Evolutionary conservation across 2,797 vertebrate species (phyloP).

Genomic region (Acanthopagrus latus): DNA sequence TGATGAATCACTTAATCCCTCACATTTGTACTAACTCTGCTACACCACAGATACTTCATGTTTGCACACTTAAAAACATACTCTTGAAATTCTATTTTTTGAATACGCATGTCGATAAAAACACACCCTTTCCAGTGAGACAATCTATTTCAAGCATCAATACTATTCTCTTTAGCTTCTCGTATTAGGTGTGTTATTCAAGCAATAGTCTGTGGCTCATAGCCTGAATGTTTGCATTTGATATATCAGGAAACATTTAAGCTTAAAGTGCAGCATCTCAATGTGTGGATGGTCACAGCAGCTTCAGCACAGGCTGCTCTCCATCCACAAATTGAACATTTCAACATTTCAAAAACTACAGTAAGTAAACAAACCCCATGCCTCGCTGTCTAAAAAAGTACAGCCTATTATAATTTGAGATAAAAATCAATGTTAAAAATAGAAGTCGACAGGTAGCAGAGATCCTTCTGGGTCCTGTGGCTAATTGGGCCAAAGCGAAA

Average conservation of each 20-base stretch:
- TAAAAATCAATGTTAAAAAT: constrained; percentile 43
- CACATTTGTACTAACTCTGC: constrained; percentile 9
- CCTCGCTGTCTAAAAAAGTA: constrained; percentile 12
- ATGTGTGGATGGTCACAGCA: constrained; percentile 1
- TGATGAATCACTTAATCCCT: constrained; percentile 38
- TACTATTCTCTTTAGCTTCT: constrained; percentile 9
- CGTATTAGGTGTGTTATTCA: not conserved
- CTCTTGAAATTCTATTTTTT: not conserved
- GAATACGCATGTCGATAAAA: not conserved
- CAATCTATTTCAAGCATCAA: not conserved
- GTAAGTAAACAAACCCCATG: not conserved
- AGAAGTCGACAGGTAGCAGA: constrained; percentile 44
- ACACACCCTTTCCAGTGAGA: not conserved
- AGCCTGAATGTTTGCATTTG: not conserved
- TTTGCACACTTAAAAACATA: constrained; percentile 30
- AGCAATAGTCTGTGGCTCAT: not conserved
- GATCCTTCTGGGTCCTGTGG: constrained; percentile 36
- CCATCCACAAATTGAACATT: not conserved
- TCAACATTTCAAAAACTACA: not conserved
- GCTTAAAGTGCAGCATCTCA: not conserved
- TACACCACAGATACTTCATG: not conserved
- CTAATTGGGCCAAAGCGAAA: constrained; percentile 50
- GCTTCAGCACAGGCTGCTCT: not conserved
- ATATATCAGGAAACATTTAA: constrained; percentile 1
- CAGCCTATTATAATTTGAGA: constrained; percentile 31